A percentile compares a stretch with the other conserved stretches of the same genome.
Conservation (phyloP, 2,113 vertebrate genomes). For the Gadus macrocephalus region DNA sequence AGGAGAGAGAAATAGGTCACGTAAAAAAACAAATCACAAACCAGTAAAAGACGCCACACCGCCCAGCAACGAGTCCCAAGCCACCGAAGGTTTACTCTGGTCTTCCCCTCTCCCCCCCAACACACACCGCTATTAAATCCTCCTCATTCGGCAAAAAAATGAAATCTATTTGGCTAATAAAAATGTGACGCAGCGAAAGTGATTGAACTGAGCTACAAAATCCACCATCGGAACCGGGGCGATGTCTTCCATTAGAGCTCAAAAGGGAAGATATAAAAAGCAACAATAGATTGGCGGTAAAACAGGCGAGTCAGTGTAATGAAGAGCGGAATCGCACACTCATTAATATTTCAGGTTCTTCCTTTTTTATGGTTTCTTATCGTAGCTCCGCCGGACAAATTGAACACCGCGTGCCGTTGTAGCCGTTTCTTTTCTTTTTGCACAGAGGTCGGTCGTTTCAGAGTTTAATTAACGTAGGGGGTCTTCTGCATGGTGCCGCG, state of each 20-base stretch:
- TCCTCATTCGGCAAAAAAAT: no score
- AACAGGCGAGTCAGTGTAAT: slow-evolving; percentile 14
- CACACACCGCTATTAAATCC: no score
- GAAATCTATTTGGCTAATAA: no score
- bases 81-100: no score
- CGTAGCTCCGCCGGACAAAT: slow-evolving; percentile 18
- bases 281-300: slow-evolving; percentile 17
- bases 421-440: slow-evolving; percentile 7
- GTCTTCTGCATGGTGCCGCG: background rate
- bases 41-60: no score
- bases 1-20: no score
- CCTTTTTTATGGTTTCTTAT: slow-evolving; percentile 22
- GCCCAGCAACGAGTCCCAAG: no score
- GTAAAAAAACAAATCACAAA: no score
- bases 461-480: slow-evolving; percentile 26
- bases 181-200: no score
- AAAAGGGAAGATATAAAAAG: slow-evolving; percentile 39
- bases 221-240: slow-evolving; percentile 26
- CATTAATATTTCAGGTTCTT: slow-evolving; percentile 46
- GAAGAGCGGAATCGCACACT: slow-evolving; percentile 36
- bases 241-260: slow-evolving; percentile 13
- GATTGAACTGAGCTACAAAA: slow-evolving; percentile 15
- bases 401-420: slow-evolving; percentile 16
- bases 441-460: slow-evolving; percentile 18
- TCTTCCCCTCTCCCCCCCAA: no score